Evolutionary conservation across 1,140 invertebrate genomes (phyloP).

Genomic region (Aphelenchoides besseyi): DNA sequence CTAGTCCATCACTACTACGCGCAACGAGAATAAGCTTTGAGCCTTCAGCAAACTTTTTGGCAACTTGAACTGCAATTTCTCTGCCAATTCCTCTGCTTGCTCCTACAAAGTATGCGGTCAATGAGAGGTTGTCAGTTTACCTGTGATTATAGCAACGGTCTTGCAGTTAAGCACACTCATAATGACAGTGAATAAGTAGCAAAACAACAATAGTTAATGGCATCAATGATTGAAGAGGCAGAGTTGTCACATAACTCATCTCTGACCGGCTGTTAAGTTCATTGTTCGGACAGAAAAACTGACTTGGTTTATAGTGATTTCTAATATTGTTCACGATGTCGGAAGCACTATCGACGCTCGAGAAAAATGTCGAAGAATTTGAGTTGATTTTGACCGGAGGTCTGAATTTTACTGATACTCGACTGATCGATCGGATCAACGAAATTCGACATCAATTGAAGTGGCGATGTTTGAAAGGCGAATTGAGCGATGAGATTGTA

Average conservation of each 20-base stretch:
- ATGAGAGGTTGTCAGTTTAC: neutral
- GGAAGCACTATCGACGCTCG: neutral
- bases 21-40: constrained; percentile 39
- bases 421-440: neutral
- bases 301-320: neutral
- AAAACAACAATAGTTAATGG: neutral
- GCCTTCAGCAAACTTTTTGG: constrained; percentile 21
- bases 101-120: constrained; percentile 22
- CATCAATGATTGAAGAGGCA: neutral
- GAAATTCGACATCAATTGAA: neutral
- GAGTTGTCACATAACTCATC: constrained; percentile 10
- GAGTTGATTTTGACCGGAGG: constrained; percentile 12
- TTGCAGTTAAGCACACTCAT: neutral
- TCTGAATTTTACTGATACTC: neutral
- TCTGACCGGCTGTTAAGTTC: too few species aligned
- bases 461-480: constrained; percentile 6
- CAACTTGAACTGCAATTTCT: constrained; percentile 44
- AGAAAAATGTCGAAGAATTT: constrained; percentile 13
- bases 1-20: constrained; percentile 20
- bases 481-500: constrained; percentile 2
- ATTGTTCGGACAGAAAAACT: too few species aligned
- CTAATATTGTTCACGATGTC: constrained; percentile 5
- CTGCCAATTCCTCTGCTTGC: constrained; percentile 35
- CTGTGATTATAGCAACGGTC: neutral
- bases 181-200: neutral